These are phyloP conservation scores for Brachionus rotundiformis DNA, from an alignment of 1,140 invertebrate genomes.

Conservation along the genomic window DNA sequence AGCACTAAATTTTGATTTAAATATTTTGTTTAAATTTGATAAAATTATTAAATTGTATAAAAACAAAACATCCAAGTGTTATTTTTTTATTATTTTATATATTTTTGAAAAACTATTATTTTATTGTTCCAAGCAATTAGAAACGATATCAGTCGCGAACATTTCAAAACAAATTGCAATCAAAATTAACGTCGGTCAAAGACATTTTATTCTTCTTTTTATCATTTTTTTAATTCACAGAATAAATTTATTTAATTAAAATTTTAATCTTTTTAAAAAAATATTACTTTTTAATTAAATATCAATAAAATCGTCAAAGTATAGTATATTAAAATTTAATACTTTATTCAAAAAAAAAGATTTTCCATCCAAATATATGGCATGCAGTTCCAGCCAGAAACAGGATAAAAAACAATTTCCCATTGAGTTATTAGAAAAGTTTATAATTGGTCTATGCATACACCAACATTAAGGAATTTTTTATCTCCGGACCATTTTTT, in stretches of 20 bases:
- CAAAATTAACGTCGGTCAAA: not conserved
- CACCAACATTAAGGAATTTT: too few species aligned
- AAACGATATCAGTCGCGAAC: not conserved
- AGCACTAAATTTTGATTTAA: not conserved
- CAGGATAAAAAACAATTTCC: too few species aligned
- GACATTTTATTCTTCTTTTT: constrained; percentile 1
- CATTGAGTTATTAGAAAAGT: too few species aligned
- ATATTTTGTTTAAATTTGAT: constrained; percentile 36
- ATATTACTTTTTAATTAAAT: too few species aligned
- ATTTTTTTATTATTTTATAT: not conserved
- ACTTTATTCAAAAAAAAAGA: too few species aligned
- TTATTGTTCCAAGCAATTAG: not conserved
- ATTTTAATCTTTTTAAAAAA: too few species aligned
- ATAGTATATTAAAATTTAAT: too few species aligned
- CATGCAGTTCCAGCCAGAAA: too few species aligned
- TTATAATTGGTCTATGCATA: too few species aligned
- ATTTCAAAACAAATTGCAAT: constrained; percentile 4
- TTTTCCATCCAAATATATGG: too few species aligned
- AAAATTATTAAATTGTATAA: not conserved
- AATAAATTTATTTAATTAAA: constrained; percentile 29
- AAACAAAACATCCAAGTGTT: not conserved
- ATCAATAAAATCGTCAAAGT: too few species aligned
- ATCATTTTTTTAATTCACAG: not conserved
- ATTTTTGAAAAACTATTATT: not conserved
- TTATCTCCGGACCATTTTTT: too few species aligned